Base-by-base conservation (phyloP, 1,140 invertebrate genomes). In the Hyles vespertilio region DNA sequence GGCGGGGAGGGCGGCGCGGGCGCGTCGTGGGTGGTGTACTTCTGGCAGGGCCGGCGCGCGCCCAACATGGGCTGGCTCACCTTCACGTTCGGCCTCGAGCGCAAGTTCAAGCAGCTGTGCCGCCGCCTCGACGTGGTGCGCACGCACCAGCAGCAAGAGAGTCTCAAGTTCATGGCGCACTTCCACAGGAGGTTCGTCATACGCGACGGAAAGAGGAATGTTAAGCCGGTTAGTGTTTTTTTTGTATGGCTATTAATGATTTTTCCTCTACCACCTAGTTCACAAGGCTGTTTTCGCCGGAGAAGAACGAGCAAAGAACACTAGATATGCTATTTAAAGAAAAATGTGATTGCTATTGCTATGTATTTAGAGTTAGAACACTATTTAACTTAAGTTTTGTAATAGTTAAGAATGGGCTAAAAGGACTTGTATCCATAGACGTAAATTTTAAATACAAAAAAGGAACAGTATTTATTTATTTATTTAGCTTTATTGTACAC, bases 1-100 rank as follows among this genome's bases (percentile, higher is more conserved):
- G 92, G 92, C 1, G 93, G 91, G 47, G 93, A 94, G 44, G 89
- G 91, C 36, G 93, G 91, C 34, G 91, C 92, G 3, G 93, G 95
- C 45, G 97, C 96, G 69, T 96, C 98, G 76, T 99, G 97, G 90
- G 96, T 98, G 43, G 98, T 99, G 6, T 99, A 99, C 84, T 99
- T 99, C 89, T 99, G 98, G 98, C 98, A 99, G 48, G 84, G 84
- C 1, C 90, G 98, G 64, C 95, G 98, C 77, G 98, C 98, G 3
- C 95, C 95, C 49, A 99, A 99, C 89, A 99, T 99, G 98, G 98
- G 98, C 22, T 99, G 98, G 98, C 91, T 99, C 0, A 99, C 97
- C 6, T 99, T 99, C 88, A 99, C 98, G 0, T 99, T 99, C 89
- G 95, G 95, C 89, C 94, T 99, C 56, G 97, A 99, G 89, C 98